Evolutionary conservation across 2,888 invertebrate species (phyloP).

Genomic region (Dynastes maya): DNA sequence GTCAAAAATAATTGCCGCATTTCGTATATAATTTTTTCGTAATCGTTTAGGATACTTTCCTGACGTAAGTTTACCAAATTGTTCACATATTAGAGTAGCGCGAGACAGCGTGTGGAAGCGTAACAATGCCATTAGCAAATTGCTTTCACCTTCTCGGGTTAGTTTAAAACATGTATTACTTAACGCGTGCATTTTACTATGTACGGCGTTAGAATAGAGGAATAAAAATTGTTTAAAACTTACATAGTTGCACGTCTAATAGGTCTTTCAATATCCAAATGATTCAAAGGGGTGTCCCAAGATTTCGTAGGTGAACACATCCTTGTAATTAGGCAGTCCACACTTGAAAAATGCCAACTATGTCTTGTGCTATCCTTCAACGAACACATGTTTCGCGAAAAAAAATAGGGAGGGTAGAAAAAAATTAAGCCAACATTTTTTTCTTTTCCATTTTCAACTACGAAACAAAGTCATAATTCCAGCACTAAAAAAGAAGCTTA

Average conservation of each 20-base stretch:
- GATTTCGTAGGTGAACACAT: slow-evolving; percentile 60
- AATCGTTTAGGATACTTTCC: neutral
- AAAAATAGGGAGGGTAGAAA: too few species aligned
- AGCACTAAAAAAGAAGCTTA: neutral
- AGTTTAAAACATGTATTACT: slow-evolving; percentile 12
- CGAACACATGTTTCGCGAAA: slow-evolving; percentile 57
- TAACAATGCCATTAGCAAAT: slow-evolving; percentile 25
- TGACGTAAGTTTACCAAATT: neutral
- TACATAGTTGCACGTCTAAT: slow-evolving; percentile 56
- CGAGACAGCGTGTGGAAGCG: neutral
- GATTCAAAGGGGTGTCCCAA: slow-evolving; percentile 59
- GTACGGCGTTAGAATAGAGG: neutral
- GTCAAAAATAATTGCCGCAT: slow-evolving; percentile 18
- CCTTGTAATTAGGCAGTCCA: slow-evolving; percentile 60
- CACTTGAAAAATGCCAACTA: slow-evolving; percentile 62
- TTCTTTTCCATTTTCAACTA: neutral
- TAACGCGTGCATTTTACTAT: neutral
- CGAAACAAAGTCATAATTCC: neutral
- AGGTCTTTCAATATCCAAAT: slow-evolving; percentile 50
- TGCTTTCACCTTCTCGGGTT: slow-evolving; percentile 39
- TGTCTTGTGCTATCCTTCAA: slow-evolving; percentile 58
- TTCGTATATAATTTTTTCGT: neutral
- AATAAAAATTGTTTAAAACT: slow-evolving; percentile 41
- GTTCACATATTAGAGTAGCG: neutral
- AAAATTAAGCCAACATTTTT: neutral